A percentile compares a stretch with the other conserved stretches of the same genome.
These are phyloP conservation scores for Colius striatus DNA, from an alignment of 2,113 vertebrate species.

Conservation along the genomic window DNA sequence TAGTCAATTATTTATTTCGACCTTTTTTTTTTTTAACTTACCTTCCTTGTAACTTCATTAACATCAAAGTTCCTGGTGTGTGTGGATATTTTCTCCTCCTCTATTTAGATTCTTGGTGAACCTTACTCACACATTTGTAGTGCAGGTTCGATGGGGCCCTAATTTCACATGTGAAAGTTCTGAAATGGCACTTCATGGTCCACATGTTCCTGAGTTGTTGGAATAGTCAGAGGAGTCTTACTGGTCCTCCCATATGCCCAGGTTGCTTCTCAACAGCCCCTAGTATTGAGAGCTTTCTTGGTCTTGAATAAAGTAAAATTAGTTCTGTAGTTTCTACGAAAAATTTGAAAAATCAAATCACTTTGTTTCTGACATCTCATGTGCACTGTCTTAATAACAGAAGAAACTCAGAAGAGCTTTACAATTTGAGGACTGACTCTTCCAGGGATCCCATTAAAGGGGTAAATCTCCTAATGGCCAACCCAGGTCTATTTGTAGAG, in stretches of 20 bases:
- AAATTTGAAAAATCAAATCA: neutral
- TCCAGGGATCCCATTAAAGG: neutral
- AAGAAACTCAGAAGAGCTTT: neutral
- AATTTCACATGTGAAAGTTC: rapidly evolving
- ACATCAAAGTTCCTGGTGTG: neutral
- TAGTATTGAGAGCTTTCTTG: neutral
- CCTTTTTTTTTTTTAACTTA: neutral
- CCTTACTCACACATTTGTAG: neutral
- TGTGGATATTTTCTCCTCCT: neutral
- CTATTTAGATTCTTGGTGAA: neutral
- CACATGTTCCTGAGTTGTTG: neutral
- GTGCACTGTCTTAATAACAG: neutral
- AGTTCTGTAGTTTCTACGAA: neutral
- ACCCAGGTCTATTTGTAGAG: neutral
- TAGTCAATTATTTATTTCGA: neutral
- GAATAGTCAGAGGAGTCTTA: neutral
- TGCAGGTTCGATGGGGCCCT: rapidly evolving
- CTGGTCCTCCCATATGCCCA: rapidly evolving
- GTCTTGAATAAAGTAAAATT: neutral
- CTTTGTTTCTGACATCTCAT: neutral
- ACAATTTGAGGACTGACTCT: neutral
- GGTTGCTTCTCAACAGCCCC: neutral
- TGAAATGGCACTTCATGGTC: neutral
- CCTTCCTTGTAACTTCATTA: neutral
- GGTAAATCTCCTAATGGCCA: neutral